Base-by-base conservation (phyloP, 2,797 vertebrate species). In the Eospalax fontanierii region DNA sequence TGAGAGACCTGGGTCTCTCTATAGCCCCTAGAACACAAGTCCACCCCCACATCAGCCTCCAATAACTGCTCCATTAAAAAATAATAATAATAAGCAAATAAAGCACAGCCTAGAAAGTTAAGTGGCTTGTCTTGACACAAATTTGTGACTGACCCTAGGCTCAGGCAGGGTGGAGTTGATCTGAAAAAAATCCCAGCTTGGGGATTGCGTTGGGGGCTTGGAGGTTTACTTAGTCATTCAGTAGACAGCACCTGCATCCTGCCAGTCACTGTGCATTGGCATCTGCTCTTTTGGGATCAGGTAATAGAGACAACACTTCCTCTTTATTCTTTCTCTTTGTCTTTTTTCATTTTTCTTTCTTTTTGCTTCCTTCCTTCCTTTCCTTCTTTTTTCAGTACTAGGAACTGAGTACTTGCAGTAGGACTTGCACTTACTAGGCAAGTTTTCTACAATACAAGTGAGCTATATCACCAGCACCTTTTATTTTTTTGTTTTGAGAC, bases 131-230 rank as follows among this genome's bases (percentile, higher is more conserved):
- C 46, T 24, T 57, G 40, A 33, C 43, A 30, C 33, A 74, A 35
- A 75, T 76, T 3, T 6, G 18, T 19, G 28, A 35, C 66, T 28
- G 38, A 84, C 35, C 40, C 26, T 21, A 81, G 66, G 94, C 19
- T 89, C 33, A 11, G 14, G 66, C 43, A 59, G 40, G 43, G 70
- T n/a, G 35, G 10, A 88, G 35, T 10, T 28, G 54, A 78, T 83
- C 59, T 38, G 66, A 94, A 91, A 73, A 76, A 54, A 79, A 91
- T 65, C 40, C 26, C n/a, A 46, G 79, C 68, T 30, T 9, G 88
- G 11, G 66, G 5, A 57, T 63, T 46, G 24, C 50, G n/a, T 50
- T 65, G 21, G 22, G 65, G 35, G 40, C 63, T 40, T 22, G 35
- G 30, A 16, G 0, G 38, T 43, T 86, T 38, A 21, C 40, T 73